Conservation (phyloP, 2,888 invertebrate species). For the Cerceris rybyensis region DNA sequence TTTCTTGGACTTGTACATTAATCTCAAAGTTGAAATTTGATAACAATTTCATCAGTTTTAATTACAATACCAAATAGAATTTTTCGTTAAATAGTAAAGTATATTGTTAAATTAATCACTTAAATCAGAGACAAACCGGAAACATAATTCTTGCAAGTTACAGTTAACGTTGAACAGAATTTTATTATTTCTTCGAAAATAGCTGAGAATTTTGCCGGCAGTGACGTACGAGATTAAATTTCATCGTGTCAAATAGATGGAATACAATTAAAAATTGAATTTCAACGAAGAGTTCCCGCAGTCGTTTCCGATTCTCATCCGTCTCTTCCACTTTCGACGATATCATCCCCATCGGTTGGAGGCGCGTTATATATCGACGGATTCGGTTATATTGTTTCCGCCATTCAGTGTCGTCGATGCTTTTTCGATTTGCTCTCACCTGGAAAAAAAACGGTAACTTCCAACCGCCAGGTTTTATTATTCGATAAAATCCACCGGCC, state of each 20-base stretch:
- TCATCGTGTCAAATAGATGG: slow-evolving; percentile 32
- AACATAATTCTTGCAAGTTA: too few species aligned
- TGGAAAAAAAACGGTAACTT: slow-evolving; percentile 17
- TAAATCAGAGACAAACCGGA: too few species aligned
- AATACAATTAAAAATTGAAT: slow-evolving; percentile 55
- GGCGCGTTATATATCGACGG: slow-evolving; percentile 3
- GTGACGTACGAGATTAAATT: slow-evolving; percentile 49
- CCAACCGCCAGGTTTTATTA: slow-evolving; percentile 48
- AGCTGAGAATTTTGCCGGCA: background rate
- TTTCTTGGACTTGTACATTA: too few species aligned
- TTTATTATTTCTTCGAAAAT: background rate
- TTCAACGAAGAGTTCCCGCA: slow-evolving; percentile 6
- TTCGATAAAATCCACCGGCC: slow-evolving; percentile 54
- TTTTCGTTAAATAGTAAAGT: background rate
- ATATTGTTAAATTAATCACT: too few species aligned
- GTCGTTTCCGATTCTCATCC: background rate
- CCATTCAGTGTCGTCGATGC: slow-evolving; percentile 11
- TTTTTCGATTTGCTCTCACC: slow-evolving; percentile 18
- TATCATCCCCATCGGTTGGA: background rate
- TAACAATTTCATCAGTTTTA: background rate
- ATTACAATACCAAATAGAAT: background rate
- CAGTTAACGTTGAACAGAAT: background rate
- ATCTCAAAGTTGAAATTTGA: background rate
- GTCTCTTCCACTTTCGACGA: background rate
- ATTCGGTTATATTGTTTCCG: slow-evolving; percentile 46